Evolutionary conservation across 2,113 vertebrate genomes (phyloP), one percentile per base, ranked within the genome.

Genomic region (Corydoras sp.): DNA sequence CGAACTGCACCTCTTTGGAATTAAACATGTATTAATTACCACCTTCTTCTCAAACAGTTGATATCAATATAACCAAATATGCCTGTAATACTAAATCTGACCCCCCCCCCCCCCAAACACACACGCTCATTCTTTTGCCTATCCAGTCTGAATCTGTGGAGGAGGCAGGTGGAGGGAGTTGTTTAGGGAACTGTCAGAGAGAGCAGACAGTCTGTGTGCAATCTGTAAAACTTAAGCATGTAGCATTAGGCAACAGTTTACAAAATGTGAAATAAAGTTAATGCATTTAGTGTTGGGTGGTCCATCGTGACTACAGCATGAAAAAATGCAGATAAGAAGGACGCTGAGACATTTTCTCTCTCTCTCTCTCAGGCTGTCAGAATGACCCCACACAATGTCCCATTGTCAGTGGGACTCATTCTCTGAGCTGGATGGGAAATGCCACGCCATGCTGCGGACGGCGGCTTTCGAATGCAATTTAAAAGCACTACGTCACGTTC

Each of bases 321-420:
- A 73, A 88, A 88, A 87, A 82, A 90, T 87, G 81, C 75, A 85
- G 81, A 87, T 78, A 79, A 54, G 50, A 78, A 68, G 79, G 18
- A 60, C 70, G 35, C 59, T 51, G 64, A 80, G 69, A 62, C 62
- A 18, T 53, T 31, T 58, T 55, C 69, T 61, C 69, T 43, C 35
- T 43, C 35, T 43, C 35, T 43, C 35, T 43, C 35, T 43, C 35
- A 51, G 60, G 60, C 75, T 83, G 77, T 83, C 81, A 78, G 81
- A 85, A 73, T 54, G 10, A 9, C 74, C 74, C 71, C 73, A 82
- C 72, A 90, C 85, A 89, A 85, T 83, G 83, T 80, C 77, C 71
- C 79, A 83, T 86, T 88, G 86, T 86, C 76, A 65, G 69, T 24
- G 48, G 75, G 10, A 60, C 61, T 65, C 69, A 77, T 75, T 80